Conservation (phyloP, 1,140 invertebrate species). For the Drosophila asahinai region DNA sequence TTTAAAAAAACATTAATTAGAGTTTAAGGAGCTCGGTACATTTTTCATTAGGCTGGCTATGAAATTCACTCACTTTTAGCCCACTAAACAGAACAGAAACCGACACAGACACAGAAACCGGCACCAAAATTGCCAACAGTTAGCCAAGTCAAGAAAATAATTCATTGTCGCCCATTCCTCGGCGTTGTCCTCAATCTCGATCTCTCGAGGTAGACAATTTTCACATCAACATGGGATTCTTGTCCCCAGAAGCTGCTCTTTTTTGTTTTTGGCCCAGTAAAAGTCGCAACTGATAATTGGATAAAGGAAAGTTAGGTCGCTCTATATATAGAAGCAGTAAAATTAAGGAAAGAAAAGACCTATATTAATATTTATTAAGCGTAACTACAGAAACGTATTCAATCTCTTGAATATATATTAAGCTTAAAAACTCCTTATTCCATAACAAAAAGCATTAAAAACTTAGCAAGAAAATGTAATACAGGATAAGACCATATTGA, state of each 20-base stretch:
- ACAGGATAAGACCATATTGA: too few relatives aligned
- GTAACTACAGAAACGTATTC: too few relatives aligned
- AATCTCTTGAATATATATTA: background rate
- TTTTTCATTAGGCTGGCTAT: conserved; percentile 64
- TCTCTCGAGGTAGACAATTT: conserved; percentile 36
- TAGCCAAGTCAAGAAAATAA: conserved; percentile 40
- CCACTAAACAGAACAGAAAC: conserved; percentile 20
- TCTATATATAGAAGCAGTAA: background rate
- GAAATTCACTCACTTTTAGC: conserved; percentile 62
- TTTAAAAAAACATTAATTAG: conserved; percentile 75
- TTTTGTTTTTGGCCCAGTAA: conserved; percentile 25
- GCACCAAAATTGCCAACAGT: conserved; percentile 48
- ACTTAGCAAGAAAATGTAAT: too few relatives aligned
- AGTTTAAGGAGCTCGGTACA: conserved; percentile 72
- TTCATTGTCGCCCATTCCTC: conserved; percentile 47
- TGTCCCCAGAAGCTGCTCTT: conserved; percentile 39
- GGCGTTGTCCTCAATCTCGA: conserved; percentile 43
- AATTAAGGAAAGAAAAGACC: background rate
- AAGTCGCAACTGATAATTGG: conserved; percentile 16
- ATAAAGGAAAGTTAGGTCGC: conserved; percentile 24
- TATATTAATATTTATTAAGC: background rate
- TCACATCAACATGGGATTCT: conserved; percentile 41
- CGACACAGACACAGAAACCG: conserved; percentile 52
- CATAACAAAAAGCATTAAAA: too few relatives aligned
- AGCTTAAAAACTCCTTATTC: background rate